Evolutionary conservation across 2,888 invertebrate genomes (phyloP), one percentile per base, ranked within the genome.

Genomic region (Ophion slaviceki): DNA sequence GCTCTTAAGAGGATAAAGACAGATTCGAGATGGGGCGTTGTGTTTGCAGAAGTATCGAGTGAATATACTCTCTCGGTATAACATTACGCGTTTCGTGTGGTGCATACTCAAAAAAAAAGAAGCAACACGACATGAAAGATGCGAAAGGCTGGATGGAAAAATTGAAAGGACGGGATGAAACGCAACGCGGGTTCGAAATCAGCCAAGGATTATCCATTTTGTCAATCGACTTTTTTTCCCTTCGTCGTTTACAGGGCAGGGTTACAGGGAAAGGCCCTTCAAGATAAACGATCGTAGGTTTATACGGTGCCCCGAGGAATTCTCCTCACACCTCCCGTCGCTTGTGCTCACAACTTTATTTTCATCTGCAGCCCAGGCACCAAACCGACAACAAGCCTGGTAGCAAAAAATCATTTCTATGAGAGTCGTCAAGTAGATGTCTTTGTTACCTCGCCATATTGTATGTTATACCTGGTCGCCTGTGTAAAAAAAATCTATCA

Each of bases 341-440:
- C 61, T 28, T 53, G 24, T 57, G 4, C 53, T 14, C 47, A 14
- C 71, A 47, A 40, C 40, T 68, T 59, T 24, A 59, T 70, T 71
- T 61, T 57, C 53, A 45, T 40, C 20, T 36, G 20, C n/a, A 57
- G 14, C 5, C 61, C 53, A 24, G 40, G 5, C 24, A 24, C 28
- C 71, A 32, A 71, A 17, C 45, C 32, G 57, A 40, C 79, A 62
- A 71, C 47, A 71, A 72, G 32, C n/a, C 36, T 36, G 68, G 88
- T 86, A 88, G 89, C 87, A 89, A 89, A 89, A 90, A 91, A 89
- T 90, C 84, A 89, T 91, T 47, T 47, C 47, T 47, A 47, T 47
- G 47, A 47, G 47, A 47, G 14, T 14, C 47, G 11, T 47, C 47
- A 14, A 47, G 47, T 47, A 14, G 11, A 47, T 10, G 47, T 11